Evolutionary conservation across 2,888 invertebrate genomes (phyloP).

Genomic region (Heterodera filipjevi): DNA sequence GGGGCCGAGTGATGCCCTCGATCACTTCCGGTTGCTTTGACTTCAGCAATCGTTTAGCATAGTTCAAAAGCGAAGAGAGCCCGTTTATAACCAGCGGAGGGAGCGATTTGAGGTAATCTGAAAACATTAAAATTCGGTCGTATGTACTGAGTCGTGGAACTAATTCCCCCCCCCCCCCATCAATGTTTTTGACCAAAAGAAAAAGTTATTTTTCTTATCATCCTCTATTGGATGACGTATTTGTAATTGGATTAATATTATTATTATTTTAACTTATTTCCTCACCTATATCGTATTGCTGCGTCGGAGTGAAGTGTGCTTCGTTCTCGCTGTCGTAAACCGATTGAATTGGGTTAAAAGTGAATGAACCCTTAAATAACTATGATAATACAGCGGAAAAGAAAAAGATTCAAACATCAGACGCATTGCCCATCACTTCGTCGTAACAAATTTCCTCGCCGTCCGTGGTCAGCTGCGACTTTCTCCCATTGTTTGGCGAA

Average conservation of each 20-base stretch:
- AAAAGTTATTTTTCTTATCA: too few relatives aligned
- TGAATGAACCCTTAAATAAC: constrained; percentile 26
- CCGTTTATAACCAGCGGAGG: constrained; percentile 32
- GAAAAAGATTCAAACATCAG: constrained; percentile 23
- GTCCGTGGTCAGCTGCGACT: neutral
- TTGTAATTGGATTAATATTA: neutral
- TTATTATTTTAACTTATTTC: neutral
- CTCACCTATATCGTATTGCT: constrained; percentile 28
- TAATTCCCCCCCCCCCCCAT: too few relatives aligned
- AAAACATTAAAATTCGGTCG: too few relatives aligned
- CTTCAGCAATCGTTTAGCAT: constrained; percentile 34
- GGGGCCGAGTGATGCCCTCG: constrained; percentile 38
- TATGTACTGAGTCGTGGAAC: too few relatives aligned
- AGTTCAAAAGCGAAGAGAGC: constrained; percentile 24
- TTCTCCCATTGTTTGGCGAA: neutral
- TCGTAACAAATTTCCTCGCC: constrained; percentile 34
- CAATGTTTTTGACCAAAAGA: too few relatives aligned
- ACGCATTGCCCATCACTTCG: constrained; percentile 26
- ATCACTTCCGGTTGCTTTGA: constrained; percentile 32
- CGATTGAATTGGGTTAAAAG: constrained; percentile 31
- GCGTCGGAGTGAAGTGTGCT: constrained; percentile 20
- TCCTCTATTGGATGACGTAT: too few relatives aligned
- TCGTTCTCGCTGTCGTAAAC: constrained; percentile 14
- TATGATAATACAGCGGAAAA: neutral
- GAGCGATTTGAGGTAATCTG: constrained; percentile 31